Conservation (phyloP, 1,140 invertebrate genomes). For the Drosophila asahinai region DNA sequence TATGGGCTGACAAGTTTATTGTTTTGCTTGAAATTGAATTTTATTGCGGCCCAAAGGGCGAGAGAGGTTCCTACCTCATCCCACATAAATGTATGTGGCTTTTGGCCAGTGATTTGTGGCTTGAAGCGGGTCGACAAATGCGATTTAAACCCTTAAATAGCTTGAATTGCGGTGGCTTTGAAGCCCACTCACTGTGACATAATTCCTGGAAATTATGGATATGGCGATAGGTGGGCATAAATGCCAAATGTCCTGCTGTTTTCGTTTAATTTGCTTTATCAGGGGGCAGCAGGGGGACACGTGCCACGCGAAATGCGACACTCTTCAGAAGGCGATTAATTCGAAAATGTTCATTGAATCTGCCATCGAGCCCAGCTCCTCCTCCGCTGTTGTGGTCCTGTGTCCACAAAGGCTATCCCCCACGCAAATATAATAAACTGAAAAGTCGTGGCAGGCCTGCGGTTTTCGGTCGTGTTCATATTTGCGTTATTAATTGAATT, state of each 20-base stretch:
- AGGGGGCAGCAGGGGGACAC: constrained; percentile 30
- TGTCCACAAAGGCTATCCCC: constrained; percentile 42
- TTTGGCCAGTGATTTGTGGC: constrained; percentile 20
- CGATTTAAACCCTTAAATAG: constrained; percentile 13
- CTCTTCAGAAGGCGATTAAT: constrained; percentile 63
- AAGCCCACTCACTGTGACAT: constrained; percentile 35
- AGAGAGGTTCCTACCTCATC: not conserved
- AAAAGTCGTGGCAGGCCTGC: constrained; percentile 10
- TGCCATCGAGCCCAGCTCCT: not conserved
- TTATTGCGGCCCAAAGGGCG: constrained; percentile 31
- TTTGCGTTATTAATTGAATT: constrained; percentile 56
- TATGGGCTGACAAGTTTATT: constrained; percentile 41
- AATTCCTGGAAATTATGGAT: constrained; percentile 26
- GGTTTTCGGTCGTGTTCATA: constrained; percentile 14
- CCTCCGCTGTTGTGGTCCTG: constrained; percentile 1
- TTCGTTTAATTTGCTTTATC: constrained; percentile 63
- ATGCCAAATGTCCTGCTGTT: constrained; percentile 36
- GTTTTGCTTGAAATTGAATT: constrained; percentile 54
- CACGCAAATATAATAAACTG: constrained; percentile 22
- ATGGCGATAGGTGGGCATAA: not conserved
- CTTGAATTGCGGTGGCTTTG: not conserved
- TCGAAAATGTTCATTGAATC: constrained; percentile 60
- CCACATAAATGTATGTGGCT: constrained; percentile 2
- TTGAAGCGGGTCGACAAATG: constrained; percentile 5
- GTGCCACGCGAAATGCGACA: constrained; percentile 58